These are phyloP conservation scores for Ceriagrion tenellum DNA, from an alignment of 2,888 invertebrate species.

Conservation along the genomic window DNA sequence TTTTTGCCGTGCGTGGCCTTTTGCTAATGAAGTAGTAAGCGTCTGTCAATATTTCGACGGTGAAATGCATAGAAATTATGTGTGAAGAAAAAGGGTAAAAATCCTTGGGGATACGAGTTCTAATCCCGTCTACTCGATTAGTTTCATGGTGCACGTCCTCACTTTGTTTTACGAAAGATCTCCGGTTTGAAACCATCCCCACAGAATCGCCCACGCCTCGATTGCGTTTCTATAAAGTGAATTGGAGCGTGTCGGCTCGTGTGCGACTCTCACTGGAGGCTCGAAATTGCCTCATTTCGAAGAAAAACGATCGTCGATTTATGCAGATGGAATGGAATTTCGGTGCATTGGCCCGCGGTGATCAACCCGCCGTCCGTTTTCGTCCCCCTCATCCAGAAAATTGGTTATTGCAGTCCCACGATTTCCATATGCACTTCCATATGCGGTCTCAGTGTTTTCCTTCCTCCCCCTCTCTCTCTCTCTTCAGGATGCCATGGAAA, in stretches of 20 bases:
- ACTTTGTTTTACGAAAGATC: no score
- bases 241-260: background rate
- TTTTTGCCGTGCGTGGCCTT: no score
- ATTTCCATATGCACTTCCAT: constrained; percentile 5
- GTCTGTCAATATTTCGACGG: no score
- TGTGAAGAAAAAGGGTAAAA: no score
- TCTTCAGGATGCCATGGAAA: background rate
- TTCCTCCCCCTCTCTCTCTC: background rate
- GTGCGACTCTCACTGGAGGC: background rate
- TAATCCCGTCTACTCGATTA: no score
- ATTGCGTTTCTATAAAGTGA: background rate
- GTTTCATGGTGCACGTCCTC: no score
- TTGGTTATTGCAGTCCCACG: background rate
- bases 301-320: background rate
- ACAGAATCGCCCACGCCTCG: background rate
- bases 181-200: background rate
- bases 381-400: background rate
- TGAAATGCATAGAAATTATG: no score
- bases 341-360: background rate
- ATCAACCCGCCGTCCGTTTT: background rate
- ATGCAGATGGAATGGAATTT: background rate
- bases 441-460: background rate
- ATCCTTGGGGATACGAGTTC: no score
- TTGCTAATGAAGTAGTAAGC: no score
- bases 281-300: background rate